Conservation (phyloP, 2,113 vertebrate genomes). For the Hippocampus zosterae region DNA sequence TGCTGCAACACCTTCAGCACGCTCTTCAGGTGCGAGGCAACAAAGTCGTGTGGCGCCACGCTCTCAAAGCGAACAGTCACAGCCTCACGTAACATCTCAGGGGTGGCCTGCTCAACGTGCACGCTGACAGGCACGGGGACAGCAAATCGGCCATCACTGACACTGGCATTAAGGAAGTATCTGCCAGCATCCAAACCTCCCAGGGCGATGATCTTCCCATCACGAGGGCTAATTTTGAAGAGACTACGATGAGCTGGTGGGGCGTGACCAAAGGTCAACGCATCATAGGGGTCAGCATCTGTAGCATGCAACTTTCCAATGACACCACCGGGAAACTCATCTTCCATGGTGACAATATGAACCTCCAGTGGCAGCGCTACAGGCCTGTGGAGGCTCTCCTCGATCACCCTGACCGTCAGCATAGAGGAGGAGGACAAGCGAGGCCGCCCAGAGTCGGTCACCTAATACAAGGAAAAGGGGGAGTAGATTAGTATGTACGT, state of each 20-base stretch:
- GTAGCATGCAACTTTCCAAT: conserved; percentile 96
- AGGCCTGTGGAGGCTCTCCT: conserved; percentile 91
- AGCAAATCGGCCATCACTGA: conserved; percentile 91
- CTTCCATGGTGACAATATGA: conserved; percentile 95
- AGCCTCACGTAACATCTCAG: conserved; percentile 85
- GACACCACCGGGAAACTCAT: conserved; percentile 94
- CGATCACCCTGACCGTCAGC: conserved; percentile 85
- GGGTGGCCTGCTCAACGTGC: conserved; percentile 83
- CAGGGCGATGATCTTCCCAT: conserved; percentile 91
- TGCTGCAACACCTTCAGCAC: conserved; percentile 80
- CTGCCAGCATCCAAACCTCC: conserved; percentile 88
- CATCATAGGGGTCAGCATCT: conserved; percentile 92
- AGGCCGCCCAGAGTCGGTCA: conserved; percentile 87
- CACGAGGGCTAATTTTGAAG: conserved; percentile 89
- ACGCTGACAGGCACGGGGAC: conserved; percentile 86
- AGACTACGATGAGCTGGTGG: conserved; percentile 87
- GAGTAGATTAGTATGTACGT: not conserved
- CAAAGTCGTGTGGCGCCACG: conserved; percentile 87
- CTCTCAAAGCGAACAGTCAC: conserved; percentile 93
- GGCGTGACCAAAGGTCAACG: conserved; percentile 83
- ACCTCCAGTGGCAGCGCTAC: conserved; percentile 87
- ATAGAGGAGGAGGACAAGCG: conserved; percentile 79
- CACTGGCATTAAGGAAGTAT: conserved; percentile 86
- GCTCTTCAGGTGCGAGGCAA: conserved; percentile 82
- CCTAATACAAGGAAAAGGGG: conserved; percentile 63